Base-by-base conservation (phyloP, 1,140 invertebrate species). In the Pachypsylla venusta region DNA sequence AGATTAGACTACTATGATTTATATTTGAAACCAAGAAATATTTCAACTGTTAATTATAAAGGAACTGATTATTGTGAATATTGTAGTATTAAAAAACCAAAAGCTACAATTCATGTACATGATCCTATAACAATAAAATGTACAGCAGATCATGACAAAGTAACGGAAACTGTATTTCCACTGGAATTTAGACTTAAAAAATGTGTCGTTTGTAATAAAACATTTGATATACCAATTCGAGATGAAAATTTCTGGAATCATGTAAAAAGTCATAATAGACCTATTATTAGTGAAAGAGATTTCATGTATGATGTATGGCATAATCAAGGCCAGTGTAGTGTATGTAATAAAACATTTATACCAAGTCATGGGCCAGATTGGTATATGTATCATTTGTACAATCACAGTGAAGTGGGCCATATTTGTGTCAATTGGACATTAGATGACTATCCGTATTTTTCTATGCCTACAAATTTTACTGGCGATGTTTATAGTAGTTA, bases 341-440 rank as follows among this genome's bases (percentile, higher is more conserved):
- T 48, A 19, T 48, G 42, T 48, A 48, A 48, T 22, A 48, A 48
- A 48, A 48, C 42, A 5, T 48, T 48, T 22, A 48, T 48, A 7
- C 42, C 42, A 7, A n/a, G 42, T 22, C 42, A 48, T 5, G 16
- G 16, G 16, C 16, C 16, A 22, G n/a, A 48, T 4, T 48, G 42
- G 42, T 48, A 48, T 22, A 19, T 48, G 42, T 48, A 48, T 48
- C 42, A 48, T 48, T 48, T 48, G 16, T 48, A 48, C 42, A 48
- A 48, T n/a, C 42, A 48, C n/a, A 48, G 42, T 19, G 42, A 48
- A 22, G 42, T 22, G 16, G 42, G 42, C 3, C 42, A 48, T n/a
- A 48, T 48, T n/a, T 48, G 42, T 19, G 42, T 48, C 42, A 48
- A 48, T 22, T 48, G 42, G 42, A 48, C 42, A 22, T 19, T 48